These are phyloP conservation scores for Oligia strigilis DNA, from an alignment of 2,888 invertebrate genomes.

Conservation along the genomic window DNA sequence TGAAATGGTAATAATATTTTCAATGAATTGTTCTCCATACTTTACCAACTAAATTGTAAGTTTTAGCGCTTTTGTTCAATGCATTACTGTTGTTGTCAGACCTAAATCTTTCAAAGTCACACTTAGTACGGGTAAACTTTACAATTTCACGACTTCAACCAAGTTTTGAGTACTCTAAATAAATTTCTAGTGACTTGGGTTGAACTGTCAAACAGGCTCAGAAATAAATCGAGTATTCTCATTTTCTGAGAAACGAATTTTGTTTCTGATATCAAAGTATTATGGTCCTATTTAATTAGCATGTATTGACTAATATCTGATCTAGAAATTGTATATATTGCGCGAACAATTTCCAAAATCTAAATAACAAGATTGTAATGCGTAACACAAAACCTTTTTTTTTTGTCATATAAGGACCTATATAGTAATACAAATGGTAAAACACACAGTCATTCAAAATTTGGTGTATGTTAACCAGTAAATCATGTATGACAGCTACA, in stretches of 20 bases:
- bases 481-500: background rate
- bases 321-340: background rate
- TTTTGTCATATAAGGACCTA: background rate
- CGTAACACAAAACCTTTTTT: background rate
- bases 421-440: background rate
- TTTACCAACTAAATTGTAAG: constrained; percentile 35
- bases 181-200: constrained; percentile 61
- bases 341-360: background rate
- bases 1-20: constrained; percentile 14
- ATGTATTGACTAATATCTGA: background rate
- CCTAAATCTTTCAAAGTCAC: constrained; percentile 70
- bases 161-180: constrained; percentile 67
- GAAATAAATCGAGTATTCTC: constrained; percentile 55
- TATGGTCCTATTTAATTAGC: background rate
- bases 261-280: constrained; percentile 10
- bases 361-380: background rate
- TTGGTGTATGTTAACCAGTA: background rate
- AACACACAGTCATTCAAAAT: background rate
- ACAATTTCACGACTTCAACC: constrained; percentile 62
- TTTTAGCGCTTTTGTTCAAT: constrained; percentile 51
- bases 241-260: constrained; percentile 30
- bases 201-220: constrained; percentile 63
- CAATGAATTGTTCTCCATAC: constrained; percentile 15
- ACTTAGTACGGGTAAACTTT: constrained; percentile 63
- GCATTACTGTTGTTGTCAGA: constrained; percentile 54